Evolutionary conservation across 2,888 invertebrate genomes (phyloP), one percentile per base, ranked within the genome.

Genomic region (Amphimallon solstitiale): DNA sequence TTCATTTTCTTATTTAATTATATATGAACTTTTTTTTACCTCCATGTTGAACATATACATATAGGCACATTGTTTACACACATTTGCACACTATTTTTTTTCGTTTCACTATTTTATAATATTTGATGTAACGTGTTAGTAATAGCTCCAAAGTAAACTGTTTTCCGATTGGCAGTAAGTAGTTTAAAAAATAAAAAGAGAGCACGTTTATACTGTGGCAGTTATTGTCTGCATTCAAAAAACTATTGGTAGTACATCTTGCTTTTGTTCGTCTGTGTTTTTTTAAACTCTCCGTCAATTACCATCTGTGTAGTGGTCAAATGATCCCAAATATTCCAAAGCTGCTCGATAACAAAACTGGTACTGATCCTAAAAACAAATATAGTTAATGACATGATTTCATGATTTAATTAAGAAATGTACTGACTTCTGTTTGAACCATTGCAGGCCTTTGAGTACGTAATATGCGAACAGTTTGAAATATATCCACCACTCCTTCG

Each of bases 271-370:
- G 12, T 62, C 51, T 21, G 14, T 38, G 15, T 23, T 65, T 43
- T 12, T 61, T 46, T 56, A 62, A 64, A 60, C 61, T 40, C 60
- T 65, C 49, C 66, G 49, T 67, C 46, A 67, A 52, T 67, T 72
- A 91, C 90, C 93, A 87, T 92, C 93, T 82, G 94, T 90, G 85
- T 95, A 95, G 84, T 98, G 97, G 85, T 98, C 97, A 84, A 98
- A 98, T 19, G 97, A 97, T 75, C 97, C 96, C 82, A 99, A 89
- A 85, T 98, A 99, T 83, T 99, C 99, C 82, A 98, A 88, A 76
- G 98, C 97, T 68, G 99, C 98, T 77, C 97, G 92, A 85, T 99
- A 99, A 86, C 98, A 98, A 87, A 99, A 99, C 84, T 98, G 97
- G 85, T 99, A 99, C 85, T 99, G 98, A 86, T 99, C 98, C 95